These are phyloP conservation scores for Rhamphomyia laevipes DNA, from an alignment of 2,888 invertebrate species.

Conservation along the genomic window DNA sequence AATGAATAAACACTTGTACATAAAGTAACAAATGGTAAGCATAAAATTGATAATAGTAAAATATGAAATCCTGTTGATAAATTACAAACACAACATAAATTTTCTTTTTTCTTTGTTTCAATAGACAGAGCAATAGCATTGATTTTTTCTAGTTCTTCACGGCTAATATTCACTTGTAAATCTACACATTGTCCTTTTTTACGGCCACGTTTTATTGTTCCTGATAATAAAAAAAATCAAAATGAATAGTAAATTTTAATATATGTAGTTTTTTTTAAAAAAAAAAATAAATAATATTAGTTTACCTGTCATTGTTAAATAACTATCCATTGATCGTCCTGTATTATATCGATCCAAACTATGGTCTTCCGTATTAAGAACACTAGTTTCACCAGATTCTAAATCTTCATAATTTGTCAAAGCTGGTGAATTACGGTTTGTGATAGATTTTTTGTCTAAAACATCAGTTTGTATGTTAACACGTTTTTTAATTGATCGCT, in stretches of 20 bases:
- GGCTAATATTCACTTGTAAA: slow-evolving; percentile 58
- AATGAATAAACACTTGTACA: slow-evolving; percentile 56
- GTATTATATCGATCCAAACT: slow-evolving; percentile 45
- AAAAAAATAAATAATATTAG: background rate
- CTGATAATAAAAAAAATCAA: slow-evolving; percentile 22
- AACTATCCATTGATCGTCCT: slow-evolving; percentile 45
- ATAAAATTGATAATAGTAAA: slow-evolving; percentile 49
- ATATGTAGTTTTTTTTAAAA: background rate
- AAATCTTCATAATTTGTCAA: slow-evolving; percentile 33
- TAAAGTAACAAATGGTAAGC: slow-evolving; percentile 52
- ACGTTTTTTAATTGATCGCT: slow-evolving; percentile 41
- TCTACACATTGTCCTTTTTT: slow-evolving; percentile 62
- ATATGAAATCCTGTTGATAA: slow-evolving; percentile 52
- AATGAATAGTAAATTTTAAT: background rate
- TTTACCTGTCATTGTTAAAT: slow-evolving; percentile 49
- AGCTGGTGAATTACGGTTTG: slow-evolving; percentile 34
- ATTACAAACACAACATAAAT: slow-evolving; percentile 44
- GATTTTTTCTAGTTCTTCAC: slow-evolving; percentile 56
- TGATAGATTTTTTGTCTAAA: slow-evolving; percentile 27
- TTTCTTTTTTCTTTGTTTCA: slow-evolving; percentile 45
- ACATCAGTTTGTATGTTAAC: slow-evolving; percentile 50
- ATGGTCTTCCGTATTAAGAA: slow-evolving; percentile 30
- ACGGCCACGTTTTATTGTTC: slow-evolving; percentile 59
- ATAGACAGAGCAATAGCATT: slow-evolving; percentile 47
- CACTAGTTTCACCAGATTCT: slow-evolving; percentile 35